These are phyloP conservation scores for Corythornis leucogaster DNA, from an alignment of 2,797 vertebrate genomes.

Conservation along the genomic window DNA sequence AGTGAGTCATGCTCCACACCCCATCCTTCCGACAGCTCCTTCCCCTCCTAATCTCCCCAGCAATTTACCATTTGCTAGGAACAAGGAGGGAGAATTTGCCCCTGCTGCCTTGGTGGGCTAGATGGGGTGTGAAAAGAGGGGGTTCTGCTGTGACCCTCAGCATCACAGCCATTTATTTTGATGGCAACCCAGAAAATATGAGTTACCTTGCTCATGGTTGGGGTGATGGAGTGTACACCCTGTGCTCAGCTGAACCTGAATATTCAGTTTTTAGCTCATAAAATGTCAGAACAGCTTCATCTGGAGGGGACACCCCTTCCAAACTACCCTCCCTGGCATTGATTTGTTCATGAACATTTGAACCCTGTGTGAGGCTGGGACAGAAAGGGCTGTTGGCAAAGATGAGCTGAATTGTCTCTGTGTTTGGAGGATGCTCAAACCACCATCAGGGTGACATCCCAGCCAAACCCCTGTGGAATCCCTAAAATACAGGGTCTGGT, in stretches of 20 bases:
- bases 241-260: neutral
- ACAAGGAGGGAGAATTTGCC: neutral
- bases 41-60: neutral
- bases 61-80: conserved; percentile 6
- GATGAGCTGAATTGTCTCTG: neutral
- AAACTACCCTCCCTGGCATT: neutral
- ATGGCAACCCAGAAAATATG: neutral
- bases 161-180: neutral
- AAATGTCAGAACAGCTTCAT: neutral
- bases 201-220: rapidly evolving
- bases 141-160: neutral
- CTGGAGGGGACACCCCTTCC: neutral
- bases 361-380: rapidly evolving
- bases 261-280: neutral
- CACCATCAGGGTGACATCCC: neutral
- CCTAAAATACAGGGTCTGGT: neutral
- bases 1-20: neutral
- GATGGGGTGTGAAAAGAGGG: neutral
- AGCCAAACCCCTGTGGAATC: rapidly evolving
- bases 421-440: neutral
- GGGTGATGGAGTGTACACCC: neutral
- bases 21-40: neutral
- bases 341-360: neutral
- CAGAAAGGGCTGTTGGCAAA: neutral
- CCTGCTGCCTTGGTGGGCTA: neutral